Evolutionary conservation across 2,888 invertebrate genomes (phyloP), one percentile per base, ranked within the genome.

Genomic region (Phengaris alcon): DNA sequence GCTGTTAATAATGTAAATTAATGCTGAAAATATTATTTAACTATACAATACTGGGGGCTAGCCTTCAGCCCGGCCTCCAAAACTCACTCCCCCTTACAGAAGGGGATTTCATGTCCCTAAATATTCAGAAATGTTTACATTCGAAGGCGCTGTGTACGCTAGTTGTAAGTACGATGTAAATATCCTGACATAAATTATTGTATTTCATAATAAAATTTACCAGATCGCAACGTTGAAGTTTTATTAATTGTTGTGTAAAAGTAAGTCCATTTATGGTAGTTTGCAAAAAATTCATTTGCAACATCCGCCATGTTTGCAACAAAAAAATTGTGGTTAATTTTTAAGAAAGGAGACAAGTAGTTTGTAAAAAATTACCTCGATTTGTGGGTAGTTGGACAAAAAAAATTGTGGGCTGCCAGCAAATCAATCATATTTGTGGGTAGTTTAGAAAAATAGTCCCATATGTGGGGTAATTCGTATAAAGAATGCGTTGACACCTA

Each of bases 151-250:
- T 68, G 70, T 74, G 69, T 80, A 77, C 77, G 78, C 73, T 69
- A 72, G 72, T 59, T 73, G 76, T 85, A 86, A 84, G 84, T 76
- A 83, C 84, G 84, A 85, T 90, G 91, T 90, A 90, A 90, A 90
- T 90, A 91, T 89, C 85, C 85, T 86, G 87, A 86, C 84, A 87
- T 86, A 90, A 90, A 89, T 90, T 90, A 90, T 90, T 90, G 90
- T 90, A 90, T 90, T 91, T 90, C 90, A 84, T 90, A 90, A 90
- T 90, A 90, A 90, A 90, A 90, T 87, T 80, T 81, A 87, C 87
- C 87, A 84, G 82, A 90, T 85, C 85, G 72, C 72, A 54, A 15
- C 12, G 7, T n/a, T 72, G 54, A 54, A 52, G 35, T 72, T 72
- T 72, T 35, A 72, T 52, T 55, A 3, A 54, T 10, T 13, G 5